Conservation (phyloP, 1,140 invertebrate species). For the Diachasma alloeum region DNA sequence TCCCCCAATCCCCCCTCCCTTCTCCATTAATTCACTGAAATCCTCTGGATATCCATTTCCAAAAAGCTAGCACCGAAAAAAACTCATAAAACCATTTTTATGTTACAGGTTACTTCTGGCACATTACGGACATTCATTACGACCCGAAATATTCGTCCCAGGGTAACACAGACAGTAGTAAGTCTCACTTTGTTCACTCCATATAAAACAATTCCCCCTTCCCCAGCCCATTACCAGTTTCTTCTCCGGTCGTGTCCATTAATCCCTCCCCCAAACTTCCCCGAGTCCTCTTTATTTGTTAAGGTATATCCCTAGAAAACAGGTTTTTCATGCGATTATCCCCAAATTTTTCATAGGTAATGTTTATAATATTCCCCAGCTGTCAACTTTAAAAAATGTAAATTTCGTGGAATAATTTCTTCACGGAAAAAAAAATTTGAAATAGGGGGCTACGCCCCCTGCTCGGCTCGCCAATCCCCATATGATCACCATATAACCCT, state of each 20-base stretch:
- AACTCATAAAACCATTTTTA: constrained; percentile 34
- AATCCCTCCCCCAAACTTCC: not conserved
- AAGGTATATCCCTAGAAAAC: no score
- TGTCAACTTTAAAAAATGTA: no score
- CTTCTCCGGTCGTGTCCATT: constrained; percentile 7
- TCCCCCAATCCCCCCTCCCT: not conserved
- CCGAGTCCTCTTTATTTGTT: no score
- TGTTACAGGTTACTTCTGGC: constrained; percentile 90
- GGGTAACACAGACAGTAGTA: constrained; percentile 77
- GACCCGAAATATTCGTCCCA: constrained; percentile 79
- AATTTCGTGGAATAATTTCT: no score
- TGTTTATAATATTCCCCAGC: no score
- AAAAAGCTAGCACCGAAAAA: not conserved
- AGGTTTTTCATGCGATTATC: not conserved
- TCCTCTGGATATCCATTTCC: not conserved
- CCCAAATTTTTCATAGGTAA: not conserved
- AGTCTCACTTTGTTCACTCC: constrained; percentile 53
- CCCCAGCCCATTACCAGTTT: constrained; percentile 6
- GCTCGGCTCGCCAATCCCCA: no score
- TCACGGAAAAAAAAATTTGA: no score
- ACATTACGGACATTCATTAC: constrained; percentile 90
- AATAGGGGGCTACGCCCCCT: no score
- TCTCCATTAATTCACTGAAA: not conserved
- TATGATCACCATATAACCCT: no score
- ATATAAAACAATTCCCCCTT: not conserved